Conservation (phyloP, 1,140 invertebrate species). For the Monomorium pharaonis region DNA sequence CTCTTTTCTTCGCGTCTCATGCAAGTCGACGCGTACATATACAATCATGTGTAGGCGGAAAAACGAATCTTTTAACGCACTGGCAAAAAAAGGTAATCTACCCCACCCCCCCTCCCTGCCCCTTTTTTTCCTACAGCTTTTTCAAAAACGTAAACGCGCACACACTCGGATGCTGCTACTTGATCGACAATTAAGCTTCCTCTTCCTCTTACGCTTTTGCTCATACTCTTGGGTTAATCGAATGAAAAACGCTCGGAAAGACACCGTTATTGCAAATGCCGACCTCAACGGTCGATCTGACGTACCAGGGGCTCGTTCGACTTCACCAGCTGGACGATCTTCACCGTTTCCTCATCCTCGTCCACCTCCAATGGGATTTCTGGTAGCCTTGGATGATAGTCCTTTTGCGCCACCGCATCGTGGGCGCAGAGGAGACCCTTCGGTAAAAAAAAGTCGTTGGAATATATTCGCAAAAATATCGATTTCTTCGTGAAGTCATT, state of each 20-base stretch:
- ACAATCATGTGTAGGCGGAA: slow-evolving; percentile 30
- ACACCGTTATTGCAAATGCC: slow-evolving; percentile 36
- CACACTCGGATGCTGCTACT: slow-evolving; percentile 10
- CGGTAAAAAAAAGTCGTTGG: slow-evolving; percentile 58
- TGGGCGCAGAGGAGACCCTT: slow-evolving; percentile 96
- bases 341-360: slow-evolving; percentile 97
- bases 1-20: slow-evolving; percentile 63
- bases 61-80: slow-evolving; percentile 24
- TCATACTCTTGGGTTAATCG: slow-evolving; percentile 45
- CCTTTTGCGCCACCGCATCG: slow-evolving; percentile 97
- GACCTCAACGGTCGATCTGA: slow-evolving; percentile 67
- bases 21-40: slow-evolving; percentile 61
- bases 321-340: slow-evolving; percentile 98
- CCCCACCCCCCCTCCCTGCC: not conserved
- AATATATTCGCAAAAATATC: not conserved
- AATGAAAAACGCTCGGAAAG: slow-evolving; percentile 35
- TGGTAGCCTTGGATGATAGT: slow-evolving; percentile 96
- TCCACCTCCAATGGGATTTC: slow-evolving; percentile 95
- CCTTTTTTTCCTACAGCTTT: not conserved
- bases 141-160: not conserved
- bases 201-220: slow-evolving; percentile 12
- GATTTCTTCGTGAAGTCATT: not conserved
- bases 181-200: not conserved
- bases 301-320: slow-evolving; percentile 98
- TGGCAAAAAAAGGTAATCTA: slow-evolving; percentile 21